phyloP scores from a whole-genome alignment of 37 sponge, comb jelly and placozoan genomes.

The Crambe crambe region DNA sequence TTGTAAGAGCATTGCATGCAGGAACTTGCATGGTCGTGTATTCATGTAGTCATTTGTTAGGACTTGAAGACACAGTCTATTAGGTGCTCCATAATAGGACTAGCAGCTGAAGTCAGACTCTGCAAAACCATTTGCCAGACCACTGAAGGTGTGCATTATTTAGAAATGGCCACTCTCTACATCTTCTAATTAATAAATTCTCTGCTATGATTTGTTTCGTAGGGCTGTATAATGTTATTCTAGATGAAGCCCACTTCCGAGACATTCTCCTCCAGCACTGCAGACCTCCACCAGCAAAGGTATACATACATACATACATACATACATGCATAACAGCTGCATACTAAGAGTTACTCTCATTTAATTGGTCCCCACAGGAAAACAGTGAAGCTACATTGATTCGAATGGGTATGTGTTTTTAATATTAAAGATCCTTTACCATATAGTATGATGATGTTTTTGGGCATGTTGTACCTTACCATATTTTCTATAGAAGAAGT shows the following conservation, averaged over 20 bases:
- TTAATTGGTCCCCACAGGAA: conserved; percentile 42
- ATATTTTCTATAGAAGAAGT: too few relatives aligned
- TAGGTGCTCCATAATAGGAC: conserved; percentile 81
- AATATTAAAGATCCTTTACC: background rate
- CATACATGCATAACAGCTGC: background rate
- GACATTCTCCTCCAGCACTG: conserved; percentile 81
- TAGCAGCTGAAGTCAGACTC: conserved; percentile 88
- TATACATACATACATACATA: conserved; percentile 3
- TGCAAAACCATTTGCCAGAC: conserved; percentile 77
- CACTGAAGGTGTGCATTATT: conserved; percentile 79
- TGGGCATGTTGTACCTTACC: background rate
- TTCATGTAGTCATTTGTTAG: conserved; percentile 23
- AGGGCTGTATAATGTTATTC: conserved; percentile 79
- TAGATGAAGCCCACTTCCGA: conserved; percentile 88
- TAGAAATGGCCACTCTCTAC: background rate
- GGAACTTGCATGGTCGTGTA: background rate
- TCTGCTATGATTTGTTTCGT: too few relatives aligned
- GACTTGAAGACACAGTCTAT: conserved; percentile 54
- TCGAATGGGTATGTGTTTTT: conserved; percentile 81
- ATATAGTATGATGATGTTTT: background rate
- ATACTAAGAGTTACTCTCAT: background rate
- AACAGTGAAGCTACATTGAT: conserved; percentile 80
- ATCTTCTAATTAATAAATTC: background rate
- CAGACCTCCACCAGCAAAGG: conserved; percentile 89
- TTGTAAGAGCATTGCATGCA: background rate